Evolutionary conservation across 2,888 invertebrate species (phyloP).

Genomic region (Campopleginae sp.): DNA sequence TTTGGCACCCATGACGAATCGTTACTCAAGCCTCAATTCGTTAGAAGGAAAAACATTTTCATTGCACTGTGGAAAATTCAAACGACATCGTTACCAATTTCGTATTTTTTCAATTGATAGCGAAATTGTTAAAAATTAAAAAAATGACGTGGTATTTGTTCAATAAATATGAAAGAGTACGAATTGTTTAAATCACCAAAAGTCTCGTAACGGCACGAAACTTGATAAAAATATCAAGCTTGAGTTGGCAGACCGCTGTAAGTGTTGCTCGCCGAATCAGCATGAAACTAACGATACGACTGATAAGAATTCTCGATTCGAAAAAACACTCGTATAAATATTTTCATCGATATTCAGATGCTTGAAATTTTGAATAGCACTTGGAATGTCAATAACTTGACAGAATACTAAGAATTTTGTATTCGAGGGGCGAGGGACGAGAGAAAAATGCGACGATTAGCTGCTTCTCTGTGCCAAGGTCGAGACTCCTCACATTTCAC

Average conservation of each 20-base stretch:
- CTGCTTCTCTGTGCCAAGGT: conserved; percentile 5
- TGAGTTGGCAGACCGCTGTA: neutral
- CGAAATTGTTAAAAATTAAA: too few species aligned
- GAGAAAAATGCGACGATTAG: neutral
- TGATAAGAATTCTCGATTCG: conserved; percentile 25
- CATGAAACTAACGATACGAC: conserved; percentile 34
- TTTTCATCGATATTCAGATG: conserved; percentile 23
- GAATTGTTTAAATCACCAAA: neutral
- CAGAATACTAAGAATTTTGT: neutral
- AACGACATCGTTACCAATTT: neutral
- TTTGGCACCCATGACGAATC: neutral
- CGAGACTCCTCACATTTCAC: neutral
- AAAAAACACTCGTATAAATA: conserved; percentile 29
- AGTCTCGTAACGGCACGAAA: neutral
- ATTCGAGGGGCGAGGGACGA: neutral
- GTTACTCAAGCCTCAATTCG: neutral
- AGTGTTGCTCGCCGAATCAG: conserved; percentile 21
- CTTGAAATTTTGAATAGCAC: conserved; percentile 3
- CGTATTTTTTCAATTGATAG: neutral
- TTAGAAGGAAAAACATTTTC: neutral
- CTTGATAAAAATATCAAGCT: neutral
- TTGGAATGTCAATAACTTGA: neutral
- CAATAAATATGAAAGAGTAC: neutral
- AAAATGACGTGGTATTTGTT: neutral
- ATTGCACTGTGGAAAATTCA: neutral